Base-by-base conservation (phyloP, 2,113 vertebrate genomes). In the Pollachius pollachius region DNA sequence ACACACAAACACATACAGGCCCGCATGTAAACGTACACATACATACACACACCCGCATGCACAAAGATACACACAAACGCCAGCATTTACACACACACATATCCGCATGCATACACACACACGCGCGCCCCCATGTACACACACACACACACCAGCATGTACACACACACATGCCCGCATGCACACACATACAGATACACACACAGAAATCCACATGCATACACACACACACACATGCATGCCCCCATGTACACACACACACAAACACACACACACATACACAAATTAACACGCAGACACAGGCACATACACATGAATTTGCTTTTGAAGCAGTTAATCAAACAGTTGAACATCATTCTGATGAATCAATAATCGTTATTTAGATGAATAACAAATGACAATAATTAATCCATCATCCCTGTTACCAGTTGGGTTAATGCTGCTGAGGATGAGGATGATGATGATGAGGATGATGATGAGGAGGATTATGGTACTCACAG, bases 21-120 rank as follows among this genome's bases (percentile, higher is more conserved):
- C n/a, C 21, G 56, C 18, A 58, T 58, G 56, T 7, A n/a, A 16
- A 58, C 6, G 0, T 5, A 18, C 18, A 30, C 30, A 30, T 6
- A 30, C 30, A 30, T 6, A 30, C 30, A 6, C 30, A 30, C 30
- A 2, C 21, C 1, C 21, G 21, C 21, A 23, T 23, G 21, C 21
- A 23, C 21, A 23, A 1, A 23, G 21, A 23, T 23, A 13, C n/a
- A 57, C 11, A 15, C n/a, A 3, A 57, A 57, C 54, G 41, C 21
- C 21, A 23, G 21, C 21, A 23, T 23, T 23, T 1, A 23, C 21
- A 23, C 21, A 2, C 21, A 23, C 21, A 23, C 21, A 23, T n/a
- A n/a, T 92, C 72, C 98, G 91, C 97, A 99, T 98, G 85, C 97
- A 54, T 11, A 70, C 6, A 76, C 66, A 67, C 61, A 60, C 23